phyloP scores from a whole-genome alignment of 2,797 vertebrate genomes.

The Chaetophractus vellerosus region DNA sequence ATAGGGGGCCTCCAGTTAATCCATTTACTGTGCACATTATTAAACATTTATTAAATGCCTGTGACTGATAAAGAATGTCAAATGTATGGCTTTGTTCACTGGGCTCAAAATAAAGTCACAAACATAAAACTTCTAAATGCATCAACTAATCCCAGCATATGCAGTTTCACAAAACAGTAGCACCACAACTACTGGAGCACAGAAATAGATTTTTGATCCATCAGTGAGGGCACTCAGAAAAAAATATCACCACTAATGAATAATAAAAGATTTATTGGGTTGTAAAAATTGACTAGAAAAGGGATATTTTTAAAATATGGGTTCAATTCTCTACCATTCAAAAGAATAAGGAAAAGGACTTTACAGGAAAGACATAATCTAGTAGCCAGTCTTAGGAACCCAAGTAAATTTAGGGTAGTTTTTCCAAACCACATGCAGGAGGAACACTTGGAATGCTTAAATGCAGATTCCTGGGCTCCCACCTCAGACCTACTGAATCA shows the following conservation, averaged over 20 bases:
- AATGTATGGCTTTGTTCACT: constrained; percentile 54
- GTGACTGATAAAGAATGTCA: constrained; percentile 58
- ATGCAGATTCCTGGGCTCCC: background rate
- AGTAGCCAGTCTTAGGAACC: background rate
- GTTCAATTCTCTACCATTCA: background rate
- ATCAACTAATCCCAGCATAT: background rate
- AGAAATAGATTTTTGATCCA: constrained; percentile 60
- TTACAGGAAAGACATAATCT: constrained; percentile 3
- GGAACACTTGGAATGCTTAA: background rate
- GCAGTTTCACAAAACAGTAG: constrained; percentile 36
- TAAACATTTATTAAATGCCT: constrained; percentile 72
- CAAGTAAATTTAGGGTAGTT: background rate
- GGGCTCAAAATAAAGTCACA: constrained; percentile 48
- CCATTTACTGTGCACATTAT: constrained; percentile 69
- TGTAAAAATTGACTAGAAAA: constrained; percentile 66
- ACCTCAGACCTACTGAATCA: background rate
- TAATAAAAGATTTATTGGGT: constrained; percentile 56
- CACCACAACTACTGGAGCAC: constrained; percentile 19
- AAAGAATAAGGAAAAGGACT: background rate
- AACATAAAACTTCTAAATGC: constrained; percentile 60
- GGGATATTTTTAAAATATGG: constrained; percentile 52
- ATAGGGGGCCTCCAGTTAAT: constrained; percentile 52
- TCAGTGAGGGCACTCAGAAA: constrained; percentile 46
- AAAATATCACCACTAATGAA: constrained; percentile 64
- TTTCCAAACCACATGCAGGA: background rate